Conservation (phyloP, 2,113 vertebrate species). For the Equus quagga region DNA sequence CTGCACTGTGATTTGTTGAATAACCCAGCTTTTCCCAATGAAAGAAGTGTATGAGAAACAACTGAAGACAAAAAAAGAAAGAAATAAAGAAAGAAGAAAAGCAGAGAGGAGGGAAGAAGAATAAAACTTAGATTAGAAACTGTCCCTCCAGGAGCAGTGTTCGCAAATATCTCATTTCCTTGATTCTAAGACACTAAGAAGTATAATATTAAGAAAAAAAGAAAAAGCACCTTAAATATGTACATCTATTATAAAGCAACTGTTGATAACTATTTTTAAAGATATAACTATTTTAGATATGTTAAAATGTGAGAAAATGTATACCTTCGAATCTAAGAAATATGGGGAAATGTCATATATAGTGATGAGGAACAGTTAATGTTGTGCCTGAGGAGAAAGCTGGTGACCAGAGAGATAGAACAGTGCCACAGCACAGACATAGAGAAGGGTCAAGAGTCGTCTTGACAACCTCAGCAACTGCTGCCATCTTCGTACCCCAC, state of each 20-base stretch:
- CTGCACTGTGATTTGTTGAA: background rate
- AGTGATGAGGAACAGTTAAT: background rate
- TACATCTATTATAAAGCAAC: background rate
- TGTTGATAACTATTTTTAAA: background rate
- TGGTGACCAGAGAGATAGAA: background rate
- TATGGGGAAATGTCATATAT: fast-evolving
- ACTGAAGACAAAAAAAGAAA: background rate
- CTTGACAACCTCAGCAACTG: fast-evolving
- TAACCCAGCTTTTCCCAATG: background rate
- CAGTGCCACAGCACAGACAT: fast-evolving
- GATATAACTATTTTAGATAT: background rate
- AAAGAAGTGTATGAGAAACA: background rate
- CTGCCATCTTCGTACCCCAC: background rate
- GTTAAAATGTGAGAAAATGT: background rate
- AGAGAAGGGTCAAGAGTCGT: too few relatives aligned
- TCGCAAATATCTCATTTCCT: background rate
- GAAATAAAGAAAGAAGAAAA: background rate
- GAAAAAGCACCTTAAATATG: background rate
- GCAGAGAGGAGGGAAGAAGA: background rate
- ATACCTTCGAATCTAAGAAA: background rate
- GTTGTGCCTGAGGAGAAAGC: background rate
- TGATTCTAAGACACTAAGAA: background rate
- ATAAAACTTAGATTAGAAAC: background rate
- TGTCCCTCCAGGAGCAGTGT: background rate
- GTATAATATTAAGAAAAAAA: background rate